Conservation (phyloP, 2,113 vertebrate genomes). For the Cercocebus atys region DNA sequence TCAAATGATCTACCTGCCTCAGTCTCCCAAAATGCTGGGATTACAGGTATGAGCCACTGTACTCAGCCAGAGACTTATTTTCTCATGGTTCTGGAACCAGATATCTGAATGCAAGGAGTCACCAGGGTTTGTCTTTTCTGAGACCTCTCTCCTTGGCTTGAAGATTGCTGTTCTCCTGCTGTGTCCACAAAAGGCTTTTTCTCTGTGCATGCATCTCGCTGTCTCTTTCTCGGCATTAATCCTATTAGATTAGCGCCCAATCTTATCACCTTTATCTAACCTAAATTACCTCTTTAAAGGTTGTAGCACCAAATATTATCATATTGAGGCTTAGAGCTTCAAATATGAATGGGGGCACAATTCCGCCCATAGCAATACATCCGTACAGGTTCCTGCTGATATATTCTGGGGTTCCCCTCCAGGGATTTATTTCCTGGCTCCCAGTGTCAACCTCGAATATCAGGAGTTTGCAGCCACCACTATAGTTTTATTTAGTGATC, state of each 20-base stretch:
- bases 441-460: no score
- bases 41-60: no score
- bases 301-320: no score
- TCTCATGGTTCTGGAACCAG: not conserved
- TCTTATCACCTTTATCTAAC: no score
- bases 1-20: no score
- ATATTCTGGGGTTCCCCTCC: no score
- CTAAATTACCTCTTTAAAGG: not conserved
- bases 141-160: not conserved
- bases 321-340: not conserved
- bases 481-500: no score
- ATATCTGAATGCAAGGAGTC: no score
- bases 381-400: no score
- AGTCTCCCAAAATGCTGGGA: no score
- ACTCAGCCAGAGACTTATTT: not conserved
- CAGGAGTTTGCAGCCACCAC: no score
- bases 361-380: accelerated
- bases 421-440: not conserved
- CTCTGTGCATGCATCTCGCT: not conserved
- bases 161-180: not conserved
- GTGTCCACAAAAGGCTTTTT: not conserved
- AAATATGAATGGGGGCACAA: not conserved
- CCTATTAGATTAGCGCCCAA: not conserved
- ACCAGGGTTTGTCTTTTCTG: not conserved
- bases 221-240: not conserved